Evolutionary conservation across 2,113 vertebrate species (phyloP), one percentile per base, ranked within the genome.

Genomic region (Cacatua alba): DNA sequence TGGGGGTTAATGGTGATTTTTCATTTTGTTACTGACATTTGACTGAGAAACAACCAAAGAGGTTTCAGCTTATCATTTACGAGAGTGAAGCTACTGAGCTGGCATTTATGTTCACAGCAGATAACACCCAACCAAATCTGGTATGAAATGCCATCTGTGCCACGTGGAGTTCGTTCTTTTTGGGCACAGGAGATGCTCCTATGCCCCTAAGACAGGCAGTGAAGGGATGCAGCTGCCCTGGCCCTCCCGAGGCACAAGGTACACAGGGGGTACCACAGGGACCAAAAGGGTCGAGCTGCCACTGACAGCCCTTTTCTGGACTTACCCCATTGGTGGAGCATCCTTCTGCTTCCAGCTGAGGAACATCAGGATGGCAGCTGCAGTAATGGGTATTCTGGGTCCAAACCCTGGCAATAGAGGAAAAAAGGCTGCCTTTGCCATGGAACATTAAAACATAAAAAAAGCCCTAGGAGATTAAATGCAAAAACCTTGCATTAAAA

Each of bases 21-120:
- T 96, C 91, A 78, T 97, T 98, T 97, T 94, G 85, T 91, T 95
- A 86, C 95, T 94, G 91, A 88, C 95, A 78, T 91, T 85, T 96
- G 91, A 96, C 92, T 86, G 84, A 95, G 83, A 95, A 96, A 82
- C 93, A 95, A 91, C 91, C 75, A 84, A 90, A 87, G 92, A 94
- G 88, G 90, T 59, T 94, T 94, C 96, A 93, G 83, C 64, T 96
- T 91, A 92, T 95, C 89, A 64, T 62, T 94, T 95, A 84, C 75
- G 93, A 86, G 70, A 96, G 88, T 12, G 83, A 95, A 94, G 97
- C 84, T 95, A 93, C 65, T 48, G 29, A 93, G 93, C 83, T 94
- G 97, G 92, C 97, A 88, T 94, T 90, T 97, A 88, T 84, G 85
- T 88, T 92, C 48, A n/a, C 81, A 95, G 82, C 96, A 97, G 97